Base-by-base conservation (phyloP, 2,113 vertebrate genomes). In the Conger conger region DNA sequence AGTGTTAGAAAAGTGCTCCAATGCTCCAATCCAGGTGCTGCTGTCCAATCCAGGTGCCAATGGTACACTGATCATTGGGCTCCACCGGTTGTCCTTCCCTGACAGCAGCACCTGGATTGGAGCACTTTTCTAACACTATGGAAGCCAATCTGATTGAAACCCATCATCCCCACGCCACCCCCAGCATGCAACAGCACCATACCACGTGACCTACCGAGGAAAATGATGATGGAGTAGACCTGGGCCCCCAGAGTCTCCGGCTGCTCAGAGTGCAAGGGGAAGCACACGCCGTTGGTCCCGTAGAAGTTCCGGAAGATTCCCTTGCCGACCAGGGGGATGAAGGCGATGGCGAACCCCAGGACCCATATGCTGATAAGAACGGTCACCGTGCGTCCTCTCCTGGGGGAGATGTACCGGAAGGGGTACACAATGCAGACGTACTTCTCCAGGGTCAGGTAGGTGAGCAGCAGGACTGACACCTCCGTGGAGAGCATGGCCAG, bases 341-440 rank as follows among this genome's bases (percentile, higher is more conserved):
- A 97, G 83, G 97, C 97, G 84, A 99, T 93, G 42, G 95, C 78
- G 89, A 99, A 96, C 1, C 98, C 98, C 18, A 95, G 92, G 88
- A 97, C 92, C 98, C 98, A 99, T 86, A 99, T 99, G 86, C 96
- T 94, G 57, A 96, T 45, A 86, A 99, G 94, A 88, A 96, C 93
- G 79, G 93, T 96, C 91, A 98, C 93, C 18, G 98, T 98, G 86
- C 97, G 96, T 84, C 95, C 87, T 93, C 97, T 96, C 87, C 96
- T 93, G 0, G 97, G 97, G 38, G 96, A 98, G 90, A 99, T 90
- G 93, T 95, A 98, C 86, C 94, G 95, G 92, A 99, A 99, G 30
- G 98, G 98, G 91, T 99, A 99, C 83, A 99, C 97, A 83, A 99
- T 97, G 93, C 96, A 98, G 94, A 99, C 97, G 92, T 97, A 99